phyloP scores from a whole-genome alignment of 2,888 invertebrate species.

The Euzophera pinguis region DNA sequence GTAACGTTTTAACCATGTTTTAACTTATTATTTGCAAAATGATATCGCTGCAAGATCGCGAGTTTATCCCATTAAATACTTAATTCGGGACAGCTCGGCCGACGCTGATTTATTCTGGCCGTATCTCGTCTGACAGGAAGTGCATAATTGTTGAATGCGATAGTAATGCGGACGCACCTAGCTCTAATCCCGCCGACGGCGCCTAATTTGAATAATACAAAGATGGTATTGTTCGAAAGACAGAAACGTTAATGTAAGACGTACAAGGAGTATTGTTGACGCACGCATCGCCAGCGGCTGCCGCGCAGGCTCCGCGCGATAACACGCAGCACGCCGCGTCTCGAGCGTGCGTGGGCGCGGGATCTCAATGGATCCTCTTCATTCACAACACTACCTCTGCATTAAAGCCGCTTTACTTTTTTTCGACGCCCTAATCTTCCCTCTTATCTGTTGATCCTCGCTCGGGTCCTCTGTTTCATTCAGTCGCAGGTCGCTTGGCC shows the following conservation, averaged over 20 bases:
- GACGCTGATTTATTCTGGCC: conserved; percentile 18
- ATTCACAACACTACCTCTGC: conserved; percentile 76
- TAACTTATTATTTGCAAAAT: conserved; percentile 48
- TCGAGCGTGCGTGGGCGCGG: conserved; percentile 65
- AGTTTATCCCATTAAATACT: conserved; percentile 26
- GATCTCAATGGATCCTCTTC: conserved; percentile 75
- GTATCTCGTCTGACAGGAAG: conserved; percentile 27
- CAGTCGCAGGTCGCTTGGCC: conserved; percentile 67
- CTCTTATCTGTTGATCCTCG: conserved; percentile 75
- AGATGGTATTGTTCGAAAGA: conserved; percentile 42
- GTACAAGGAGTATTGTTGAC: conserved; percentile 52
- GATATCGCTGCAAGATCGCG: conserved; percentile 39
- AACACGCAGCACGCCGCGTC: conserved; percentile 37
- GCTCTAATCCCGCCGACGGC: conserved; percentile 39
- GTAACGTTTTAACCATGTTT: conserved; percentile 49
- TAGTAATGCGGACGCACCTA: conserved; percentile 33
- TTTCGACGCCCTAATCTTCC: conserved; percentile 71
- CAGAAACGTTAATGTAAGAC: conserved; percentile 44
- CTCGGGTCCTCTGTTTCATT: conserved; percentile 74
- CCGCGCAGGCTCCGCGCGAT: conserved; percentile 36
- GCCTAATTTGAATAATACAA: conserved; percentile 56
- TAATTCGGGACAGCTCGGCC: conserved; percentile 14
- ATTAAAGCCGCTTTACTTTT: conserved; percentile 75
- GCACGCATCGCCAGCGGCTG: conserved; percentile 37
- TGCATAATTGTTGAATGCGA: conserved; percentile 23